Conservation (phyloP, 1,140 invertebrate species). For the Gonioctena quinquepunctata region DNA sequence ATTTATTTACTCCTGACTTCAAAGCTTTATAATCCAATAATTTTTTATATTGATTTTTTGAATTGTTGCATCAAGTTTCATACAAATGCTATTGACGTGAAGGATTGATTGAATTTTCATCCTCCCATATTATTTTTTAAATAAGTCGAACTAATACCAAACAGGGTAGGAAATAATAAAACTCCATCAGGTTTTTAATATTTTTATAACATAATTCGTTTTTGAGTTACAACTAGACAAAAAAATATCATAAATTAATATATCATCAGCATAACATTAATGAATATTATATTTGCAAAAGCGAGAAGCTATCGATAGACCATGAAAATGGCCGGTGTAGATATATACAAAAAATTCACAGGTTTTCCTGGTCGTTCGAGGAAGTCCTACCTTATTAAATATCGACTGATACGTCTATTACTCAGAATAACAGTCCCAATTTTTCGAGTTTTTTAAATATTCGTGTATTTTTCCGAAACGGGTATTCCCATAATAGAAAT, state of each 20-base stretch:
- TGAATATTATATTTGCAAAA: conserved; percentile 23
- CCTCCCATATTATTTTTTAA: too few relatives aligned
- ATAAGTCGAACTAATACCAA: too few relatives aligned
- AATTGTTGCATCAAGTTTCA: too few relatives aligned
- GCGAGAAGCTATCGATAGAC: conserved; percentile 43
- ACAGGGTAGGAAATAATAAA: too few relatives aligned
- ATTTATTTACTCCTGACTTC: too few relatives aligned
- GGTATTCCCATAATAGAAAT: conserved; percentile 3
- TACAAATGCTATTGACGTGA: too few relatives aligned
- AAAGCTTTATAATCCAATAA: too few relatives aligned
- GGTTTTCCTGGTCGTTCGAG: conserved; percentile 42
- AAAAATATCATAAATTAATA: conserved; percentile 4
- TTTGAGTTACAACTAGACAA: conserved; percentile 17
- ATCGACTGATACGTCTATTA: conserved; percentile 10
- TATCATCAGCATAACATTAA: conserved; percentile 6
- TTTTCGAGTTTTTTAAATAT: conserved; percentile 22
- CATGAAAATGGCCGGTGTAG: conserved; percentile 45
- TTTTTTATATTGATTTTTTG: too few relatives aligned
- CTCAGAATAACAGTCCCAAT: conserved; percentile 20
- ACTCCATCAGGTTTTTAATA: not conserved
- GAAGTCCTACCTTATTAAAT: conserved; percentile 16
- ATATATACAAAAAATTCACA: conserved; percentile 47
- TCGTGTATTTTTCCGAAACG: conserved; percentile 13
- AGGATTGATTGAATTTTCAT: too few relatives aligned
- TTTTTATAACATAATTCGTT: not conserved